Percentiles rank a stretch among this genome's conserved stretches.
Evolutionary conservation across 2,888 invertebrate genomes (phyloP).

Genomic region (Heliothis peltigera): DNA sequence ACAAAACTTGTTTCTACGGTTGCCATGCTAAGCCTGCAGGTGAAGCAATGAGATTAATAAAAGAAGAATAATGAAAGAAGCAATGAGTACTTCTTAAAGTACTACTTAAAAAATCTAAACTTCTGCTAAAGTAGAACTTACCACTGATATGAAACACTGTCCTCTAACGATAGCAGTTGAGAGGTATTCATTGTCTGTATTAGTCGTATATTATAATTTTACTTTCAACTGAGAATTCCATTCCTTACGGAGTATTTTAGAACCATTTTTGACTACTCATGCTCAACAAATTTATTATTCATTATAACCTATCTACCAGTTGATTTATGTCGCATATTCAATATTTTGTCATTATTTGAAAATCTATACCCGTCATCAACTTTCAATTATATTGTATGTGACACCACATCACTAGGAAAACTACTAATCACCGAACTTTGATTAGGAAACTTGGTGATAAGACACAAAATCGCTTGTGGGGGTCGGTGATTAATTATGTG

Average conservation of each 20-base stretch:
- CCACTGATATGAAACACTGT: too few relatives aligned
- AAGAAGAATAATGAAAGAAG: too few relatives aligned
- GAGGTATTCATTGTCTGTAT: too few relatives aligned
- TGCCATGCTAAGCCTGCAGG: too few relatives aligned
- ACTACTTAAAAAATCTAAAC: too few relatives aligned
- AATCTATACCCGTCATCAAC: constrained; percentile 6
- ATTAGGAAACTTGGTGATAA: constrained; percentile 68
- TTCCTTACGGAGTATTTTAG: background rate
- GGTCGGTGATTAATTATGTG: constrained; percentile 61
- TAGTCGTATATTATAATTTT: too few relatives aligned
- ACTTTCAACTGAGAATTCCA: background rate
- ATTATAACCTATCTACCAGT: background rate
- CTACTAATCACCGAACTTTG: constrained; percentile 67
- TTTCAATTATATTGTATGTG: constrained; percentile 27
- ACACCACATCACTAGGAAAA: constrained; percentile 49
- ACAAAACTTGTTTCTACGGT: too few relatives aligned
- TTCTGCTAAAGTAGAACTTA: too few relatives aligned
- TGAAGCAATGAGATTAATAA: too few relatives aligned
- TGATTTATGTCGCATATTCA: background rate
- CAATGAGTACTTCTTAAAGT: too few relatives aligned
- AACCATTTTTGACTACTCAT: background rate
- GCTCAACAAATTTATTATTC: background rate
- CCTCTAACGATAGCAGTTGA: too few relatives aligned
- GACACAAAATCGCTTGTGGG: constrained; percentile 46
- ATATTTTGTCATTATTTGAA: background rate